Evolutionary conservation across 1,140 invertebrate genomes (phyloP), one percentile per base, ranked within the genome.

Genomic region (Araneus ventricosus): DNA sequence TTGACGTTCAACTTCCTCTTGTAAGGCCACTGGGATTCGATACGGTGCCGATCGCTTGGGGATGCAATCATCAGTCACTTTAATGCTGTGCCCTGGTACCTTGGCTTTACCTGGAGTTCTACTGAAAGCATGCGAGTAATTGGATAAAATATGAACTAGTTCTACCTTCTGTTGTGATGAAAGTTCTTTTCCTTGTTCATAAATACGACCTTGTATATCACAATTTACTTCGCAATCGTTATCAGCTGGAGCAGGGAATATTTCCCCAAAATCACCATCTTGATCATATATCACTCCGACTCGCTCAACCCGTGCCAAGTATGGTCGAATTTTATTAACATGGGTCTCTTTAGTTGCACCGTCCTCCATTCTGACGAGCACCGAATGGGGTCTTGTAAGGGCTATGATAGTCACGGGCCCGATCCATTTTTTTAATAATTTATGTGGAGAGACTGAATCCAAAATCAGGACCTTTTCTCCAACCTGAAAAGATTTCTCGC

Each of bases 211-310:
- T 67, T 8, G 4, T 27, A 8, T 30, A 27, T 67, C 7, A 1
- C n/a, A n/a, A 2, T 6, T 27, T 2, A 8, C 7, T 67, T 67
- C 10, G n/a, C 10, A 5, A n/a, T 10, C 27, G 2, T 4, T 24
- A 24, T 80, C 20, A 3, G 3, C 22, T 39, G 17, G 20, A 39
- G 4, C 22, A 80, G 37, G 20, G 22, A 39, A 34, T 7, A 80
- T 20, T 4, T 39, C 75, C 30, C 22, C n/a, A n/a, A 80, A 80
- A 0, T 87, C 20, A 14, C 22, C 94, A 1, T 95, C 57, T n/a
- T 59, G 57, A 3, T 59, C 57, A 24, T 22, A 59, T 59, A 59
- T 24, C 17, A 14, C 57, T n/a, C n/a, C n/a, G n/a, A n/a, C n/a
- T n/a, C n/a, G n/a, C n/a, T n/a, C n/a, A n/a, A n/a, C n/a, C n/a